A percentile compares a stretch with the other conserved stretches of the same genome.
Conservation (phyloP, 2,797 vertebrate species). For the Pelodytes ibericus region DNA sequence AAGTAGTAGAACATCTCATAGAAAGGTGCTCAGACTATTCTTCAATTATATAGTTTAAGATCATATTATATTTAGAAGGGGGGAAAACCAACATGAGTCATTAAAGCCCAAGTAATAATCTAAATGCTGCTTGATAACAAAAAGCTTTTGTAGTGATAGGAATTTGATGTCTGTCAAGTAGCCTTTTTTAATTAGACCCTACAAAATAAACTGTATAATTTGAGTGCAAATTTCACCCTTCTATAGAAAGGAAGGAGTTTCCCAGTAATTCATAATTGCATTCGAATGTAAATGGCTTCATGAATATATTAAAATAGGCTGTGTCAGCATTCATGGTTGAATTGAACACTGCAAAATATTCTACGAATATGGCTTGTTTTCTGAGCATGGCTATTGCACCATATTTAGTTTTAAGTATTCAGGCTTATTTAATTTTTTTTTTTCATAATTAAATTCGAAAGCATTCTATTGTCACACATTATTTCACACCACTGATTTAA, state of each 20-base stretch:
- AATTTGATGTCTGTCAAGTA: slow-evolving; percentile 68
- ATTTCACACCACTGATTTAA: slow-evolving; percentile 19
- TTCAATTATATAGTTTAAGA: slow-evolving; percentile 4
- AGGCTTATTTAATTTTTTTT: slow-evolving; percentile 64
- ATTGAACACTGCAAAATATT: slow-evolving; percentile 65
- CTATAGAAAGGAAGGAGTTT: slow-evolving; percentile 66
- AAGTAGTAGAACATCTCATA: not conserved
- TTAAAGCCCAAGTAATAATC: slow-evolving; percentile 38
- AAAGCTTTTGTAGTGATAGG: slow-evolving; percentile 63
- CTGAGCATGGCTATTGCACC: slow-evolving; percentile 64
- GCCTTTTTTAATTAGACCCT: slow-evolving; percentile 72
- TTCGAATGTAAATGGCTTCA: slow-evolving; percentile 71
- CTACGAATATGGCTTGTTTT: slow-evolving; percentile 65
- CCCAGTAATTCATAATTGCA: slow-evolving; percentile 69
- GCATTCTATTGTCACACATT: slow-evolving; percentile 59
- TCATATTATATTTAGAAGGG: slow-evolving; percentile 31
- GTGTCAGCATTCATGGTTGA: slow-evolving; percentile 65
- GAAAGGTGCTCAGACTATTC: not conserved
- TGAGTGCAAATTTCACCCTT: slow-evolving; percentile 71
- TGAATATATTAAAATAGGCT: slow-evolving; percentile 73
- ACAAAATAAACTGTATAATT: slow-evolving; percentile 70
- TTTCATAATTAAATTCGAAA: slow-evolving; percentile 64
- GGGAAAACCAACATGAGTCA: slow-evolving; percentile 12
- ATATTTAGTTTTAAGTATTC: slow-evolving; percentile 67
- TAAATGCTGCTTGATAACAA: slow-evolving; percentile 29